phyloP scores from a whole-genome alignment of 2,797 vertebrate genomes.

The Clarias fuscus region DNA sequence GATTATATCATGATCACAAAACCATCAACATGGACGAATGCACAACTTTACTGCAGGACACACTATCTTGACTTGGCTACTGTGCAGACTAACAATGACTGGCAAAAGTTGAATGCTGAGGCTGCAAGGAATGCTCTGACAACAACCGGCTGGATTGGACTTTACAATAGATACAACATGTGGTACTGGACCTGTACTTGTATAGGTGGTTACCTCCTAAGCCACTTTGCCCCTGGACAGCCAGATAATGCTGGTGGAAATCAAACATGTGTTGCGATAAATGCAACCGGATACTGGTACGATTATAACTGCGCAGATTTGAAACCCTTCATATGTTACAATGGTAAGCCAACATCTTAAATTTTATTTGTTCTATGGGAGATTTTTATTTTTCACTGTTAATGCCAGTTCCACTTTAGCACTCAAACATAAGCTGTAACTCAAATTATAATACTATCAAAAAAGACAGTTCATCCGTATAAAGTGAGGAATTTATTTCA shows the following conservation, averaged over 20 bases:
- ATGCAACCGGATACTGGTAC: not conserved
- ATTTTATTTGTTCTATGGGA: no score
- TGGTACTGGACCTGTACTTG: not conserved
- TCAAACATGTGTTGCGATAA: not conserved
- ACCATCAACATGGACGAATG: not conserved
- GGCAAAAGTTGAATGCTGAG: not conserved
- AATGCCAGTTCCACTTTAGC: no score
- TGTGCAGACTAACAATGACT: not conserved
- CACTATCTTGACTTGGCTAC: not conserved
- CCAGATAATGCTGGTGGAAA: not conserved
- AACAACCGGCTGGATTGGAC: not conserved
- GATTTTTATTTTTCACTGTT: no score
- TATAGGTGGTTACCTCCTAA: no score
- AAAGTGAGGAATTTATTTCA: no score
- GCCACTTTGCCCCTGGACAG: not conserved
- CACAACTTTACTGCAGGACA: not conserved
- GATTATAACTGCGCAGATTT: not conserved
- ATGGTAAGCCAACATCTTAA: not conserved
- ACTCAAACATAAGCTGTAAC: no score
- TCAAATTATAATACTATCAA: no score
- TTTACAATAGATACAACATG: rapidly evolving
- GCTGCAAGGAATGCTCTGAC: not conserved
- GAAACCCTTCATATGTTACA: not conserved
- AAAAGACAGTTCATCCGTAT: no score
- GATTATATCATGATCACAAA: not conserved